Evolutionary conservation across 2,888 invertebrate species (phyloP).

Genomic region (Lepidonotus clava): DNA sequence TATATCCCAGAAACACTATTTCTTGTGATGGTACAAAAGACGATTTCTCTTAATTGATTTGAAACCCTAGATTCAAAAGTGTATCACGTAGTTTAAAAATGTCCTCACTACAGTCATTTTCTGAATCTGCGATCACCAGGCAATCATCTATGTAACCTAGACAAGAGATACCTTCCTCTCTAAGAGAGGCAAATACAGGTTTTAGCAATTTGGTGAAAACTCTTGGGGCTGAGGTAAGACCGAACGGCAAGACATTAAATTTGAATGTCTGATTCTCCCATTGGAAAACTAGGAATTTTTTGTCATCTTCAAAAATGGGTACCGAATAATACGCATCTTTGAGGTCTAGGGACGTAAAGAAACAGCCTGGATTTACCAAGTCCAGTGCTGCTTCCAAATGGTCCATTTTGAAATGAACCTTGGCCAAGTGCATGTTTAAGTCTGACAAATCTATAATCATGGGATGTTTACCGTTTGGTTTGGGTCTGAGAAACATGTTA

Average conservation of each 20-base stretch:
- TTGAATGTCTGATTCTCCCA: not conserved
- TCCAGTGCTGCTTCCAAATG: not conserved
- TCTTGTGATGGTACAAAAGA: not conserved
- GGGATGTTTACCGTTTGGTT: not conserved
- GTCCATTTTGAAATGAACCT: slow-evolving; percentile 1
- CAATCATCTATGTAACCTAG: not conserved
- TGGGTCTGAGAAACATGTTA: not conserved
- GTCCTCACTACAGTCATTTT: not conserved
- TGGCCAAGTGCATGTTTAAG: not conserved
- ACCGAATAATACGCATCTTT: slow-evolving; percentile 34
- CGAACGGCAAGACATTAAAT: not conserved
- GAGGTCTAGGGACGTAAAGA: not conserved
- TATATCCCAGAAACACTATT: not conserved
- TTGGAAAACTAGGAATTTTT: not conserved
- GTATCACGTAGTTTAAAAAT: not conserved
- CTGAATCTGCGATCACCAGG: not conserved
- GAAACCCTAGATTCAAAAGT: not conserved
- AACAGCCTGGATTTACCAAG: not conserved
- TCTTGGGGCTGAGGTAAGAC: not conserved
- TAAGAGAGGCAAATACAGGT: not conserved
- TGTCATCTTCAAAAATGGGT: not conserved
- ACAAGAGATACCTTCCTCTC: not conserved
- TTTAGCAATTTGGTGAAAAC: not conserved
- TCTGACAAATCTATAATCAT: not conserved
- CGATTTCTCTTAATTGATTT: not conserved